These are phyloP conservation scores for Lophotis ruficrista DNA, from an alignment of 2,113 vertebrate genomes.

Conservation along the genomic window DNA sequence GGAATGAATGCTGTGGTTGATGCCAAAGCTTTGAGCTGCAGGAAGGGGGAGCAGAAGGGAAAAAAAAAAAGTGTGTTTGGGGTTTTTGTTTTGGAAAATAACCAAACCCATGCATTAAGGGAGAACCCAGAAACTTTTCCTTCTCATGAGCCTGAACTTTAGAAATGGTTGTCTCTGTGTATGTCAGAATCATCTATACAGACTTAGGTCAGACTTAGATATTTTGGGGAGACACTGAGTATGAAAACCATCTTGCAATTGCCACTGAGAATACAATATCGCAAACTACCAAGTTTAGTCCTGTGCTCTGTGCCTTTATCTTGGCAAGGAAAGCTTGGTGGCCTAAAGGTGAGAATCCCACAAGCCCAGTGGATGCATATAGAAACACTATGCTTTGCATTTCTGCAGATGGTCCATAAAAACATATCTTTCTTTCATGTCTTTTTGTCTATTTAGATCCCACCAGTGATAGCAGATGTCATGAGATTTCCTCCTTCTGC, in stretches of 20 bases:
- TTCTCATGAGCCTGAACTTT: neutral
- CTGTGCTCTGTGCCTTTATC: neutral
- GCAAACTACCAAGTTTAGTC: neutral
- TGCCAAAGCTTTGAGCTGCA: neutral
- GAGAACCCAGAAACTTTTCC: neutral
- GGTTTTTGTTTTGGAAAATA: neutral
- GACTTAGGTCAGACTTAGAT: neutral
- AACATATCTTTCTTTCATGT: neutral
- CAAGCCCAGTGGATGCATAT: neutral
- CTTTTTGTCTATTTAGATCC: neutral
- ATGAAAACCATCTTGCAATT: neutral
- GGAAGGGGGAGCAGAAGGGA: neutral
- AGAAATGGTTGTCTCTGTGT: neutral
- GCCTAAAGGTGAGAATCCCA: neutral
- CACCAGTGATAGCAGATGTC: neutral
- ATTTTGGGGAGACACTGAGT: neutral
- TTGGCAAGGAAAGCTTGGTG: neutral
- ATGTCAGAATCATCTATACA: neutral
- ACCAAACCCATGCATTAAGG: neutral
- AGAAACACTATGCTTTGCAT: neutral
- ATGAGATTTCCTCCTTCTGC: neutral
- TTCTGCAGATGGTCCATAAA: neutral
- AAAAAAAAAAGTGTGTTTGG: rapidly evolving
- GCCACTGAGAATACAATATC: neutral
- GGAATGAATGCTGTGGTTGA: neutral